Evolutionary conservation across 2,888 invertebrate genomes (phyloP).

Genomic region (Hyposoter dolosus): DNA sequence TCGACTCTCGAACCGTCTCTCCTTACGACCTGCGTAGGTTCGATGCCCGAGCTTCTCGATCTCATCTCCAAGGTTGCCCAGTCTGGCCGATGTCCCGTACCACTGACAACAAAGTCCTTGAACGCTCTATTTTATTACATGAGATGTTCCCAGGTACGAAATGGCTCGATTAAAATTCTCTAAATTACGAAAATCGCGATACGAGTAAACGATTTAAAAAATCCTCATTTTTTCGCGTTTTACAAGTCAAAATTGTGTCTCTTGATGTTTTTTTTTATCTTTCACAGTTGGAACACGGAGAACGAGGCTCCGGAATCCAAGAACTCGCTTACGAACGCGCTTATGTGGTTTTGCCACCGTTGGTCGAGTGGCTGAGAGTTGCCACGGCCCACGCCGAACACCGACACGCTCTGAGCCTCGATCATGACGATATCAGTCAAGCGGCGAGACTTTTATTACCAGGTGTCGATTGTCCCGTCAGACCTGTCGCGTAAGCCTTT

Average conservation of each 20-base stretch:
- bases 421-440: conserved; percentile 95
- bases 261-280: background rate
- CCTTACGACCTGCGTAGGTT: conserved; percentile 95
- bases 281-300: conserved; percentile 89
- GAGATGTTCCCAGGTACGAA: conserved; percentile 93
- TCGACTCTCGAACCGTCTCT: conserved; percentile 88
- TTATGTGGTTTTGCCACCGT: conserved; percentile 94
- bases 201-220: background rate
- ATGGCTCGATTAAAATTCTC: conserved; percentile 17
- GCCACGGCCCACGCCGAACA: conserved; percentile 93
- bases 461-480: conserved; percentile 95
- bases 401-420: conserved; percentile 91
- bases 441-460: conserved; percentile 94
- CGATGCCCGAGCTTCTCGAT: conserved; percentile 91
- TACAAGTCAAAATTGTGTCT: background rate
- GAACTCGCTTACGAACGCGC: conserved; percentile 95
- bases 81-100: conserved; percentile 85
- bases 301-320: conserved; percentile 87
- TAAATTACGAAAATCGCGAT: background rate
- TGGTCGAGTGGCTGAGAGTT: conserved; percentile 96
- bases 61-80: conserved; percentile 88
- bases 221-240: conserved; percentile 13
- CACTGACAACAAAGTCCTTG: conserved; percentile 89
- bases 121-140: conserved; percentile 95
- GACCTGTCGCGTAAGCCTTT: conserved; percentile 88